phyloP scores from a whole-genome alignment of 2,797 vertebrate genomes.

The Hirundo rustica region DNA sequence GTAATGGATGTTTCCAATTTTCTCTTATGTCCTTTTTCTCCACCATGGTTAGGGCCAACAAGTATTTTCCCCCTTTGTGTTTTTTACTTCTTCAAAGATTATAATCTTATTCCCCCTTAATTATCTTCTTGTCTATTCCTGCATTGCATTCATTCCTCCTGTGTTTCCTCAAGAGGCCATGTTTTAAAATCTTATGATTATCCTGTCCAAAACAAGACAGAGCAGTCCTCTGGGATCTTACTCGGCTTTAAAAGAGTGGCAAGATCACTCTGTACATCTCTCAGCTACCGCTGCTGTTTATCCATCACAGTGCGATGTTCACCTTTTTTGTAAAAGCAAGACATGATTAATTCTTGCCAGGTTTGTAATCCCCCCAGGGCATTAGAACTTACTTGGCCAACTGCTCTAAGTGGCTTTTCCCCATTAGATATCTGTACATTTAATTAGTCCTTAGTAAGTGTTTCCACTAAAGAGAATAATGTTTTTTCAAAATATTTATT shows the following conservation, averaged over 20 bases:
- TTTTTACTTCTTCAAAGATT: neutral
- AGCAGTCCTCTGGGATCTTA: neutral
- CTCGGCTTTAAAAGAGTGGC: neutral
- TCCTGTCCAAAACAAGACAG: neutral
- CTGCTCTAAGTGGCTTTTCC: neutral
- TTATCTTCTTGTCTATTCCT: neutral
- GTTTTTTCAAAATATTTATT: neutral
- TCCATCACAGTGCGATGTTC: neutral
- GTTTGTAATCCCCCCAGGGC: neutral
- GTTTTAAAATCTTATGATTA: neutral
- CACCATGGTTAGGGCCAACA: neutral
- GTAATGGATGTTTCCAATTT: neutral
- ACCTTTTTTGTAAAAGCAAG: neutral
- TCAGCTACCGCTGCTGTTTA: neutral
- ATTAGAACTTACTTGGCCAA: neutral
- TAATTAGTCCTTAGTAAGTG: neutral
- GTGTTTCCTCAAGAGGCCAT: neutral
- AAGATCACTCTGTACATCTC: neutral
- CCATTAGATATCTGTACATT: neutral
- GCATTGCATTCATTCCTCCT: neutral
- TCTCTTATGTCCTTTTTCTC: neutral
- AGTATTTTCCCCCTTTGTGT: neutral
- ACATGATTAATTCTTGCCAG: neutral
- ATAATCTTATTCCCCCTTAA: neutral
- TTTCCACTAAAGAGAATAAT: neutral